Base-by-base conservation (phyloP, 2,888 invertebrate species). In the Tortrix viridana region DNA sequence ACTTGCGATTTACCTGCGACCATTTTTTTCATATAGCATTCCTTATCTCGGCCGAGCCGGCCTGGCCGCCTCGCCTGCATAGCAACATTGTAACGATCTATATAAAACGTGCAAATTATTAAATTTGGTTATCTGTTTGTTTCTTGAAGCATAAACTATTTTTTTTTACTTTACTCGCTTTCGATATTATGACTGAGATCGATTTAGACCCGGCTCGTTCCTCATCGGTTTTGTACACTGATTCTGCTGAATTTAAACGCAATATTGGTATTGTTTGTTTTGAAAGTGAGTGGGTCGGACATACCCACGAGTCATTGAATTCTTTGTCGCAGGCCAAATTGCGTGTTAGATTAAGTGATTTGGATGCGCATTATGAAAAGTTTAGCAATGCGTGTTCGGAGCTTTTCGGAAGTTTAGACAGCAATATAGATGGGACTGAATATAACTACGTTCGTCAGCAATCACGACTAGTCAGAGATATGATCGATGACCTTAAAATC, bases 401-500 rank as follows among this genome's bases (percentile, higher is more conserved):
- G n/a, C 38, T 38, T 5, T 38, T 38, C n/a, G 38, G 38, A 38
- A 38, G 38, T 38, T 38, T 38, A 38, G 38, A 38, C n/a, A 4
- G 12, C 0, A 38, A 38, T n/a, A 38, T 38, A n/a, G 38, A 38
- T n/a, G 38, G 38, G n/a, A 38, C 12, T 0, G 38, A 38, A 12
- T 38, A 48, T 48, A 19, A 46, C 18, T 46, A 46, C 3, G 46
- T 46, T 20, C 19, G 46, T 22, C 12, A 7, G 22, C 22, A 46
- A 20, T 7, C 20, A 4, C 46, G 46, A 6, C 9, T 46, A 22
- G 46, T 46, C 4, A 46, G 46, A 14, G 46, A 46, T 19, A 46
- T 46, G 46, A 20, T 22, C 19, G 46, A 46, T 46, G 46, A 46
- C 19, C 46, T 46, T 20, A 46, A 20, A 20, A 46, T 46, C 19